Base-by-base conservation (phyloP, 2,888 invertebrate genomes). In the Lithosia quadra region DNA sequence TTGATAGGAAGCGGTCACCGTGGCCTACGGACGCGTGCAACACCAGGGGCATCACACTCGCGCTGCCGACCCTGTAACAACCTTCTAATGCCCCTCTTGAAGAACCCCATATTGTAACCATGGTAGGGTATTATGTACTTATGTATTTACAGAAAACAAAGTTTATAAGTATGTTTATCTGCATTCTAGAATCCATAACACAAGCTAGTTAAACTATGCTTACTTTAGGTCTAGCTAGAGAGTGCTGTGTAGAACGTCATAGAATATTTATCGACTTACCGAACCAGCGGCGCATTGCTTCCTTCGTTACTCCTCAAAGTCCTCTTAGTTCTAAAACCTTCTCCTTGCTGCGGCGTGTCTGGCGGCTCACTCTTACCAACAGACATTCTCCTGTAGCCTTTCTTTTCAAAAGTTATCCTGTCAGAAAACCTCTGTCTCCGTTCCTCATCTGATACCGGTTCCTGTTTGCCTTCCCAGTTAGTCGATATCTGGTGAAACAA, bases 381-480 rank as follows among this genome's bases (percentile, higher is more conserved):
- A 0, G 91, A 91, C 0, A 83, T 33, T 9, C 77, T 78, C 0
- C 75, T 71, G 22, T 76, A 72, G 33, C 80, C 81, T 21, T 78
- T 79, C 21, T 81, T 83, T 43, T 86, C 86, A 56, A 85, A 81
- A 7, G 60, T 74, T 21, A 83, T 75, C 65, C 74, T 78, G 49
- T 84, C 78, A 8, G 86, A 81, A 0, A 83, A 68, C 0, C 71
- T 72, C 0, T 68, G 67, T 11, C 67, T 49, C 0, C 43, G 69
- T 68, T 92, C 92, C 0, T 92, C 91, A 7, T 93, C 93, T 0
- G 93, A 91, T 5, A 80, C 0, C 0, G 88, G 86, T 60, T 92
- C 93, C 63, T 88, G 86, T 76, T 92, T 92, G 0, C 90, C 91
- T 72, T 92, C 90, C 91, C 90, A 92, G 2, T 68, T 80, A 2